phyloP scores from a whole-genome alignment of 1,140 invertebrate genomes.

The Cydia amplana region DNA sequence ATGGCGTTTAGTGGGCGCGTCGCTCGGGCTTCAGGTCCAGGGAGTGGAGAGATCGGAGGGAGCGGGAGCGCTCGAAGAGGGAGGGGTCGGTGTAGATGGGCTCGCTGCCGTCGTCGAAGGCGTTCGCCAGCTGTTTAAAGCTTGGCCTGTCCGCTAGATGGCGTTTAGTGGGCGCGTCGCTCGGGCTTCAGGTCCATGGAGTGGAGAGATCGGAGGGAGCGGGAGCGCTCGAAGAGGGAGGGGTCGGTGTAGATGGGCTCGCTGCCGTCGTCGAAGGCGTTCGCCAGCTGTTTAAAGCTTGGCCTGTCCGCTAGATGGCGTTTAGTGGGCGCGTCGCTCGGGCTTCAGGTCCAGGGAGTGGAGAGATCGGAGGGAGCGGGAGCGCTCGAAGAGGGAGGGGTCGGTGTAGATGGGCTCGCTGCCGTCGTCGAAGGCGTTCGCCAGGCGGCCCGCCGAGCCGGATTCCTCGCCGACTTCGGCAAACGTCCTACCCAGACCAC shows the following conservation, averaged over 20 bases:
- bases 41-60: conserved; percentile 79
- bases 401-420: conserved; percentile 96
- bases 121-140: conserved; percentile 67
- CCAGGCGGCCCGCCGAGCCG: conserved; percentile 68
- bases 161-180: conserved; percentile 56
- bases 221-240: conserved; percentile 91
- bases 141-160: background rate
- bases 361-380: conserved; percentile 81
- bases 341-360: conserved; percentile 74
- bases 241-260: conserved; percentile 96
- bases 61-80: conserved; percentile 90
- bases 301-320: background rate
- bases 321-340: conserved; percentile 62
- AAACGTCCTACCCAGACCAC: conserved; percentile 75
- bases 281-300: too few species aligned
- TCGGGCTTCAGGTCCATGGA: conserved; percentile 73
- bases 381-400: conserved; percentile 92
- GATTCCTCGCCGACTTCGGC: conserved; percentile 67
- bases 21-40: conserved; percentile 71
- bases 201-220: conserved; percentile 81
- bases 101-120: conserved; percentile 92
- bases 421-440: conserved; percentile 86
- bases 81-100: conserved; percentile 96
- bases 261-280: conserved; percentile 89
- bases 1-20: conserved; percentile 53